A percentile compares a stretch with the other conserved stretches of the same genome.
Conservation (phyloP, 2,113 vertebrate species). For the Myrmecophaga tridactyla region DNA sequence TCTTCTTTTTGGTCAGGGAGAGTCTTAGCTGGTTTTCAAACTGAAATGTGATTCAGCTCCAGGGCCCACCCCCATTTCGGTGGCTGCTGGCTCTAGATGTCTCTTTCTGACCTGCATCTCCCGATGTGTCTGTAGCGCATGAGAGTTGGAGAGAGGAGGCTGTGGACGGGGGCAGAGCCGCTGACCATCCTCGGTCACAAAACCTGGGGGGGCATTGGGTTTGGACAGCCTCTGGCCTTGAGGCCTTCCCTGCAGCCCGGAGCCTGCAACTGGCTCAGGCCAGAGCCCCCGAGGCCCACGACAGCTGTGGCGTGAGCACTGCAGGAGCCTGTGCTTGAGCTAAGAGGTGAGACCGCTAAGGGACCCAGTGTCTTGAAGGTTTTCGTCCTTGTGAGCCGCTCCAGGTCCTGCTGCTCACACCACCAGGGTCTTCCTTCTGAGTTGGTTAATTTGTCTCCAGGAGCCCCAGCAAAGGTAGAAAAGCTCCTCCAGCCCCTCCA, state of each 20-base stretch:
- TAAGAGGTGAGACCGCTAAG: background rate
- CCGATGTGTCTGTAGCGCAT: accelerated
- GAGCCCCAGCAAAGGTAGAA: background rate
- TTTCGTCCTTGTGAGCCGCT: background rate
- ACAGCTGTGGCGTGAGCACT: no score
- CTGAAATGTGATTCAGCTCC: background rate
- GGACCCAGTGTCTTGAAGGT: background rate
- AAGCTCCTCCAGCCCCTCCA: no score
- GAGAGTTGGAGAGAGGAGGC: background rate
- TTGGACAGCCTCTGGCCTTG: background rate
- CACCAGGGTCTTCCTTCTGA: background rate
- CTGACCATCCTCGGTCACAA: accelerated
- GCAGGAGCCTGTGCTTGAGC: background rate
- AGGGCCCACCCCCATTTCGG: background rate
- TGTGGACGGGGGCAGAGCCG: background rate
- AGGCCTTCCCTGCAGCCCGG: background rate
- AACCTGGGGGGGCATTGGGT: background rate
- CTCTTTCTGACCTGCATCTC: background rate
- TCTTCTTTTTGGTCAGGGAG: background rate
- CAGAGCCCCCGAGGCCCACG: no score
- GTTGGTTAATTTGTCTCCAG: background rate
- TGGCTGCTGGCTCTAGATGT: background rate
- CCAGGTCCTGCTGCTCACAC: background rate
- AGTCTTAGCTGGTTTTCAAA: background rate
- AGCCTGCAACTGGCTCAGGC: background rate